A percentile compares a stretch with the other conserved stretches of the same genome.
Evolutionary conservation across 2,888 invertebrate genomes (phyloP).

Genomic region (Physocephala rufipes): DNA sequence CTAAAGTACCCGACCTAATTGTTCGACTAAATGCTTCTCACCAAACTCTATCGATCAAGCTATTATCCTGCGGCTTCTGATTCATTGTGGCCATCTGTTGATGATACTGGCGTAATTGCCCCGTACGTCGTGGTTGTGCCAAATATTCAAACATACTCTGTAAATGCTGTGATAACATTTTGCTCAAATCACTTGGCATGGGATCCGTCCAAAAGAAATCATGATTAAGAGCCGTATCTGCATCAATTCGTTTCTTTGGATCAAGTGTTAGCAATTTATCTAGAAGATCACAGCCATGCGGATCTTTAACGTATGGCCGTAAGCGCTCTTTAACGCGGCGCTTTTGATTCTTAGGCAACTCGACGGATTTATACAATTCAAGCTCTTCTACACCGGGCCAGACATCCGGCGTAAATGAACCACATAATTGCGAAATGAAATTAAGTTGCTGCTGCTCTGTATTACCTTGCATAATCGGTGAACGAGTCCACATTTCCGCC

Average conservation of each 20-base stretch:
- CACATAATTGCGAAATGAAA: conserved; percentile 94
- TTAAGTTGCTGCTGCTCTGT: conserved; percentile 96
- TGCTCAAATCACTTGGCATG: conserved; percentile 89
- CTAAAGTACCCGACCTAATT: background rate
- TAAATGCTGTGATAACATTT: conserved; percentile 90
- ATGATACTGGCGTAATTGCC: conserved; percentile 77
- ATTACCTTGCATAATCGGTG: conserved; percentile 94
- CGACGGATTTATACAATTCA: conserved; percentile 88
- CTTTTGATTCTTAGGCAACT: conserved; percentile 86
- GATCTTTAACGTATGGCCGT: conserved; percentile 89
- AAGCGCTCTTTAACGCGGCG: conserved; percentile 85
- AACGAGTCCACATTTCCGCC: conserved; percentile 99
- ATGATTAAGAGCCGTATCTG: conserved; percentile 94
- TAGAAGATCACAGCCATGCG: conserved; percentile 90
- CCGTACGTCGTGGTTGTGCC: conserved; percentile 77
- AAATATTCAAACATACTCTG: conserved; percentile 96
- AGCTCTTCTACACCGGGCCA: conserved; percentile 94
- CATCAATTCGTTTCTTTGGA: conserved; percentile 87
- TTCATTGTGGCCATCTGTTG: conserved; percentile 68
- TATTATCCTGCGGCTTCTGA: conserved; percentile 77
- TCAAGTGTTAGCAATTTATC: conserved; percentile 92
- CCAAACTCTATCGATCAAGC: conserved; percentile 87
- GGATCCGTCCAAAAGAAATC: conserved; percentile 99
- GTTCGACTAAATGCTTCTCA: conserved; percentile 60
- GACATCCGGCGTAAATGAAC: conserved; percentile 89